Evolutionary conservation across 2,888 invertebrate species (phyloP).

Genomic region (Cactoblastis cactorum): DNA sequence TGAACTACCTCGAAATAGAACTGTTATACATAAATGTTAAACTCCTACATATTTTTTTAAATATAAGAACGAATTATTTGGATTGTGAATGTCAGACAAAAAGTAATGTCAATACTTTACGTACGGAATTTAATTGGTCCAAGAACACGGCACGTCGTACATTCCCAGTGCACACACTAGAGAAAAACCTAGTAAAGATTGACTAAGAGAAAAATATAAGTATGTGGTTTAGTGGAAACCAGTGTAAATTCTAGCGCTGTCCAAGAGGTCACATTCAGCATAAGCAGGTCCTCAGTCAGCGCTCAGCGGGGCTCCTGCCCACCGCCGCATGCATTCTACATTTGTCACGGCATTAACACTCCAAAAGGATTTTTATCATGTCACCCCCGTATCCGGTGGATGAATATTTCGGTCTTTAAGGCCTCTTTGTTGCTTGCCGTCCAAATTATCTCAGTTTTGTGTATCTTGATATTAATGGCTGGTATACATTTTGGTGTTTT

Average conservation of each 20-base stretch:
- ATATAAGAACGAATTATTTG: no score
- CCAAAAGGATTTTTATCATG: conserved; percentile 75
- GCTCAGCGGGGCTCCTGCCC: conserved; percentile 61
- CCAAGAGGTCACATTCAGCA: background rate
- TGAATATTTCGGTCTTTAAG: conserved; percentile 50
- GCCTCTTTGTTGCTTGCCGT: conserved; percentile 56
- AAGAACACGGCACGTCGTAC: no score
- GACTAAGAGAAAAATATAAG: no score
- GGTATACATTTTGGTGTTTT: background rate
- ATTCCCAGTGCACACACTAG: no score
- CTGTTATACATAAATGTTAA: no score
- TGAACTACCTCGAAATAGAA: no score
- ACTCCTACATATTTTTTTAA: no score
- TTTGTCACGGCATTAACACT: conserved; percentile 79
- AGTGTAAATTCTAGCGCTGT: background rate
- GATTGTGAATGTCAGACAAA: no score
- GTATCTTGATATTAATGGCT: background rate
- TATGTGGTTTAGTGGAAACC: background rate
- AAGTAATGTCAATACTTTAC: no score
- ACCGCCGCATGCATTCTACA: conserved; percentile 73
- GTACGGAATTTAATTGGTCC: no score
- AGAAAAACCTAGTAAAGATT: no score
- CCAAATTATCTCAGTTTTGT: conserved; percentile 25
- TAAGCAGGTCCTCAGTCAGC: conserved; percentile 22
- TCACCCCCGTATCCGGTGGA: conserved; percentile 71